These are phyloP conservation scores for Pristionchus maxplancki DNA, from an alignment of 2,888 invertebrate species.

Conservation along the genomic window DNA sequence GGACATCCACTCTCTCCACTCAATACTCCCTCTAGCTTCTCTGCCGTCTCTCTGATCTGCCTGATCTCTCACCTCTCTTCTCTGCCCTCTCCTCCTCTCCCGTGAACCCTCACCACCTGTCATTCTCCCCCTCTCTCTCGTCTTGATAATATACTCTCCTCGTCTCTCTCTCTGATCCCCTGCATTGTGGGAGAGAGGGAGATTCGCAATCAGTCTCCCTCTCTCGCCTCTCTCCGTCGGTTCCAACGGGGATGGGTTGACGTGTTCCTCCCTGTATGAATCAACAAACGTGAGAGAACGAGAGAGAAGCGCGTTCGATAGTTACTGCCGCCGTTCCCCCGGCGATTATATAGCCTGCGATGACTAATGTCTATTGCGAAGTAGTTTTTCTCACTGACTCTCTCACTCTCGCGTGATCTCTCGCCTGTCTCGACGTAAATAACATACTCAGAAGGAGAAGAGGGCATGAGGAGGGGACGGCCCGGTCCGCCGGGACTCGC, in stretches of 20 bases:
- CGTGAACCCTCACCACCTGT: constrained; percentile 44
- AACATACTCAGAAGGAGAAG: neutral
- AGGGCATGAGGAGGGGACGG: neutral
- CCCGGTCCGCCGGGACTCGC: neutral
- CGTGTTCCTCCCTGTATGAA: neutral
- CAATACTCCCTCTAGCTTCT: neutral
- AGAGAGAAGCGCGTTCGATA: constrained; percentile 4
- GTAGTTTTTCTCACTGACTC: neutral
- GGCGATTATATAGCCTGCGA: neutral
- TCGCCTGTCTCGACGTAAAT: neutral
- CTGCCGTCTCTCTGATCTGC: constrained; percentile 51
- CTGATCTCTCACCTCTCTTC: constrained; percentile 52
- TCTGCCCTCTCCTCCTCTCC: constrained; percentile 53
- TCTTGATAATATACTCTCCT: constrained; percentile 25
- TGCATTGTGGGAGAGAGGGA: neutral
- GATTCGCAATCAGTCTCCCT: constrained; percentile 18
- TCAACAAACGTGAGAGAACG: neutral
- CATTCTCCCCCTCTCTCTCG: neutral
- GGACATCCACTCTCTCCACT: neutral
- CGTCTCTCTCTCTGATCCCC: constrained; percentile 50
- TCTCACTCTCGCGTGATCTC: neutral
- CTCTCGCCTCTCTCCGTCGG: neutral
- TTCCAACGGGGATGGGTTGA: constrained; percentile 15
- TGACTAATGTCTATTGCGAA: neutral
- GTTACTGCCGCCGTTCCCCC: neutral